A percentile compares a stretch with the other conserved stretches of the same genome.
Conservation (phyloP, 2,113 vertebrate genomes). For the Myotis davidii region DNA sequence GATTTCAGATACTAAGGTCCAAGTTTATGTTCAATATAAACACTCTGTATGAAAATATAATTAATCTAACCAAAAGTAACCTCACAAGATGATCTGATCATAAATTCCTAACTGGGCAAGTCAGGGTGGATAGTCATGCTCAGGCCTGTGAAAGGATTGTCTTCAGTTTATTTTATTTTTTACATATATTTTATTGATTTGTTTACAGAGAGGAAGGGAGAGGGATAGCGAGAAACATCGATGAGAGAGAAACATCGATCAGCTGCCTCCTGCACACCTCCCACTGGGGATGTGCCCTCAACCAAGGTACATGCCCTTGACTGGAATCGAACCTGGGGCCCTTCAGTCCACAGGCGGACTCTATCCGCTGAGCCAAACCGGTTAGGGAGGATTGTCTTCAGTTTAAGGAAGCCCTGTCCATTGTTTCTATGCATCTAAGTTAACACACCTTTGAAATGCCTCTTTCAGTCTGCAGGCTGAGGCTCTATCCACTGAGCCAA, state of each 20-base stretch:
- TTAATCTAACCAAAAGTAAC: neutral
- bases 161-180: neutral
- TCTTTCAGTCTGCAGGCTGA: too few relatives aligned
- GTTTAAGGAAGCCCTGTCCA: neutral
- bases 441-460: neutral
- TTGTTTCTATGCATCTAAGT: neutral
- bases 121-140: neutral
- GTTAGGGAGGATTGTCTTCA: neutral
- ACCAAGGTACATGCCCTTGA: too few relatives aligned
- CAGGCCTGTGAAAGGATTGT: neutral
- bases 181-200: too few relatives aligned
- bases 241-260: too few relatives aligned
- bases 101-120: neutral
- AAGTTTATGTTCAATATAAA: constrained; percentile 36
- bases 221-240: too few relatives aligned
- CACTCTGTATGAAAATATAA: neutral
- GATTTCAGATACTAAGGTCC: neutral
- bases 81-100: neutral
- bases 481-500: too few relatives aligned
- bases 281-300: too few relatives aligned
- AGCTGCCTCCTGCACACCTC: too few relatives aligned
- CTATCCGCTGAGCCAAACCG: too few relatives aligned
- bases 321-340: too few relatives aligned
- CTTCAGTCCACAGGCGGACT: too few relatives aligned
- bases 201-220: too few relatives aligned